A percentile compares a stretch with the other conserved stretches of the same genome.
Conservation (phyloP, 2,797 vertebrate genomes). For the Alauda arvensis region DNA sequence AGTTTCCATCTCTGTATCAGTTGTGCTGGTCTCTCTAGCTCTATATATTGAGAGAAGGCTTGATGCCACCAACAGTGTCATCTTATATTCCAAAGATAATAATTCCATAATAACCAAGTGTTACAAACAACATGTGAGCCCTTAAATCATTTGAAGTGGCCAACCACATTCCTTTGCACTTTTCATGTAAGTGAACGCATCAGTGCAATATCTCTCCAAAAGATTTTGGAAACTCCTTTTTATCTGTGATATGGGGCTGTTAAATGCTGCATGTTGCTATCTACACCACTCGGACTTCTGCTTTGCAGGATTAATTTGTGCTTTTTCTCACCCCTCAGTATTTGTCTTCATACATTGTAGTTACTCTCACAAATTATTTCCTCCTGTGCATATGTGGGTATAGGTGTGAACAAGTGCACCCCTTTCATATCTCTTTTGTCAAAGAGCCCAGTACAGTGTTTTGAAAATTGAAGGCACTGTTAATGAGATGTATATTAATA, state of each 20-base stretch:
- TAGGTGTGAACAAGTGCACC: background rate
- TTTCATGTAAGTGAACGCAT: background rate
- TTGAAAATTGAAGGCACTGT: background rate
- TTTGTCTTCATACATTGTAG: background rate
- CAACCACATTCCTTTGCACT: background rate
- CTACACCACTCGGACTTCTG: background rate
- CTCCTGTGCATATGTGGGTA: background rate
- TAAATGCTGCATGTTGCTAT: background rate
- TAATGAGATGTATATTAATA: background rate
- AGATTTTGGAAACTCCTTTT: background rate
- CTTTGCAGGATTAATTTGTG: background rate
- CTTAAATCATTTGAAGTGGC: background rate
- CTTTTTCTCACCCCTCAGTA: accelerated
- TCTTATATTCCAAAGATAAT: background rate
- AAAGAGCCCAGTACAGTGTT: background rate
- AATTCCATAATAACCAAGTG: background rate
- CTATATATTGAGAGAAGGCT: background rate
- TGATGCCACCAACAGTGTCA: background rate
- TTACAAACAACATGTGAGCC: background rate
- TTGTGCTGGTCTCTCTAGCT: background rate
- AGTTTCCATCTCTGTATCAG: background rate
- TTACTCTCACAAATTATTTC: background rate
- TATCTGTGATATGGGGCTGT: background rate
- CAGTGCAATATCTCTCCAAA: background rate
- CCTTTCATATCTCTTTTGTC: background rate